Evolutionary conservation across 1,140 invertebrate species (phyloP).

Genomic region (Oppia nitens): DNA sequence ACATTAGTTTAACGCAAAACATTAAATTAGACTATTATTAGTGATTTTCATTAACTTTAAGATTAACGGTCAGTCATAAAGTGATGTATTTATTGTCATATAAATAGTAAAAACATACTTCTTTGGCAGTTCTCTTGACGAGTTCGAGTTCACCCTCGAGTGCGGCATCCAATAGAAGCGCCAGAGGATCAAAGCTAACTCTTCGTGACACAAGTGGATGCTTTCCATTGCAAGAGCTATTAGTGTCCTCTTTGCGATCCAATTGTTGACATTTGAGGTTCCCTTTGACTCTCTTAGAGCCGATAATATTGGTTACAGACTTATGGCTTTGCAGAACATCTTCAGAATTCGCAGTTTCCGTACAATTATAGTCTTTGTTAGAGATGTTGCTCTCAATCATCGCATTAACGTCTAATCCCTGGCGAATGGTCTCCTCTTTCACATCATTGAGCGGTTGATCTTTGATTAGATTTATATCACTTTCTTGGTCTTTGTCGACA

Average conservation of each 20-base stretch:
- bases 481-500: neutral
- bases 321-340: neutral
- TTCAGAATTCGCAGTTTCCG: neutral
- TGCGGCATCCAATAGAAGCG: slow-evolving; percentile 79
- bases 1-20: too few relatives aligned
- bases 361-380: neutral
- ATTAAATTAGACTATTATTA: too few relatives aligned
- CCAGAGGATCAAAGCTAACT: slow-evolving; percentile 94
- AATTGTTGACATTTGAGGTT: neutral
- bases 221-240: neutral
- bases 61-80: too few relatives aligned
- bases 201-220: slow-evolving; percentile 32
- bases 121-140: slow-evolving; percentile 80
- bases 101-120: slow-evolving; percentile 47
- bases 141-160: slow-evolving; percentile 93
- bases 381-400: neutral
- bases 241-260: neutral
- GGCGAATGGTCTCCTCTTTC: neutral
- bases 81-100: too few relatives aligned
- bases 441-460: neutral
- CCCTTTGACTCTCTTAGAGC: slow-evolving; percentile 6
- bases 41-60: too few relatives aligned
- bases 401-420: too few relatives aligned
- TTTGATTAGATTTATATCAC: neutral
- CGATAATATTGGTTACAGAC: neutral